A percentile compares a stretch with the other conserved stretches of the same genome.
phyloP scores from a whole-genome alignment of 2,797 vertebrate species.

The Todus mexicanus region DNA sequence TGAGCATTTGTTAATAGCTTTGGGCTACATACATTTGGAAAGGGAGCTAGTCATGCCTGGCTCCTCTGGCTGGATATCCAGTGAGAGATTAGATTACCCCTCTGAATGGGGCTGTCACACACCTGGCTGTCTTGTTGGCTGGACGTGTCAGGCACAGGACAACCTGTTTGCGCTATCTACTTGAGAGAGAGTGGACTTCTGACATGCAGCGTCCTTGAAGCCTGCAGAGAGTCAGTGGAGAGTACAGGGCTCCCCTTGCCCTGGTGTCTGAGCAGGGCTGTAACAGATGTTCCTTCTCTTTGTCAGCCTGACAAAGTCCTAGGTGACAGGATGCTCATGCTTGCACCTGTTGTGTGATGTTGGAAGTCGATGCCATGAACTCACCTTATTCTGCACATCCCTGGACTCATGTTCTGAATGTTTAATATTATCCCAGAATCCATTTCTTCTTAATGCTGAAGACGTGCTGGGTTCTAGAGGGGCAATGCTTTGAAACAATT shows the following conservation, averaged over 20 bases:
- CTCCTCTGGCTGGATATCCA: not conserved
- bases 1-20: not conserved
- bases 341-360: not conserved
- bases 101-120: accelerated
- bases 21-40: not conserved
- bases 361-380: not conserved
- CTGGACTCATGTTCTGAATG: not conserved
- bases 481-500: not conserved
- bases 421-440: not conserved
- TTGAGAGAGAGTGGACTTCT: not conserved
- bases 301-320: too few species aligned
- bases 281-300: not conserved
- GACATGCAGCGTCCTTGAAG: not conserved
- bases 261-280: not conserved
- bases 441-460: not conserved
- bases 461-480: not conserved
- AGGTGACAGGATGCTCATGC: not conserved
- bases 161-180: not conserved
- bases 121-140: not conserved
- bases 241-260: not conserved
- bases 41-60: not conserved
- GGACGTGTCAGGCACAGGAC: accelerated
- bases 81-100: not conserved
- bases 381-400: not conserved
- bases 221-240: not conserved